Conservation (phyloP, 2,797 vertebrate species). For the Taeniopygia guttata region DNA sequence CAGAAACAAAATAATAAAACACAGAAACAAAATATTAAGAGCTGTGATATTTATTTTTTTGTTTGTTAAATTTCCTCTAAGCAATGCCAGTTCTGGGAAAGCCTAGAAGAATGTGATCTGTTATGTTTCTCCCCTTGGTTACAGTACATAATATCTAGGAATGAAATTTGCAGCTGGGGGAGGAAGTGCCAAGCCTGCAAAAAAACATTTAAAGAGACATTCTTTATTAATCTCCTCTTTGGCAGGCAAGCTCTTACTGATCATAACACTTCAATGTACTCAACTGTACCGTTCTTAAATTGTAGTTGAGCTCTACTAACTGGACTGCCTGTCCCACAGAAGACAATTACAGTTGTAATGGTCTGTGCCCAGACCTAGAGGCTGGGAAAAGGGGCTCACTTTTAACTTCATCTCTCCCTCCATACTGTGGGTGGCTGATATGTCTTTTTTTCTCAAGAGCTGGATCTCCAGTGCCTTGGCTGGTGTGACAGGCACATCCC, state of each 20-base stretch:
- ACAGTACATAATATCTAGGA: background rate
- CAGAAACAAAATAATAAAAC: background rate
- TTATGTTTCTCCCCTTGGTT: background rate
- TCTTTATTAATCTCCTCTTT: background rate
- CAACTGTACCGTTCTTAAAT: background rate
- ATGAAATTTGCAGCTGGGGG: background rate
- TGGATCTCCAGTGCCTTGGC: background rate
- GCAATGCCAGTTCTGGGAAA: background rate
- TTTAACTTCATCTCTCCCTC: background rate
- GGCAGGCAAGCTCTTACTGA: background rate
- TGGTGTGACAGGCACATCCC: background rate
- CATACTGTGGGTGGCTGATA: background rate
- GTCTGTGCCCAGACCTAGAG: background rate
- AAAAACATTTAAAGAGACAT: background rate
- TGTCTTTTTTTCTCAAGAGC: background rate
- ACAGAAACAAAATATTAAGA: background rate
- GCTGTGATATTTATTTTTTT: background rate
- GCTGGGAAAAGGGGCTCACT: background rate
- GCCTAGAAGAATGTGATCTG: background rate
- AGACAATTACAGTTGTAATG: background rate
- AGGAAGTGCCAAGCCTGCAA: background rate
- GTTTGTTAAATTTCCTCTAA: background rate
- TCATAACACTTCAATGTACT: background rate
- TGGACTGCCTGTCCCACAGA: background rate
- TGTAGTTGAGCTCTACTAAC: background rate